Conservation (phyloP, 2,113 vertebrate species). For the Urocolius indicus region DNA sequence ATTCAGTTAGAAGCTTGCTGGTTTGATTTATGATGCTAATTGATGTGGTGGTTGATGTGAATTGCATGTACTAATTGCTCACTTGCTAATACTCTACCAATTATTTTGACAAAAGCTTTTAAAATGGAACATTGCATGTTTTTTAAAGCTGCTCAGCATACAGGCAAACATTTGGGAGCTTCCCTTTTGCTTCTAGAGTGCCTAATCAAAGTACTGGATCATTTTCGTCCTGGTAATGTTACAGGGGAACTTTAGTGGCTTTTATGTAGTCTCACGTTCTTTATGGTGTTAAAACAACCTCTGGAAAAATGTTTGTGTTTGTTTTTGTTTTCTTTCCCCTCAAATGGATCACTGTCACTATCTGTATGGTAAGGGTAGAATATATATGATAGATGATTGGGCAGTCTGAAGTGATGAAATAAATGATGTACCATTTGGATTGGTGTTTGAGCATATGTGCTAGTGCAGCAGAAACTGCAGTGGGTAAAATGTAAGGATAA, state of each 20-base stretch:
- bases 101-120: neutral
- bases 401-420: neutral
- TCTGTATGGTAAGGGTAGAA: neutral
- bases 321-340: rapidly evolving
- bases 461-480: neutral
- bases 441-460: neutral
- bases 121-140: neutral
- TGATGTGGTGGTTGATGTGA: neutral
- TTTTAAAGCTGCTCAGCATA: neutral
- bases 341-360: neutral
- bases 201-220: neutral
- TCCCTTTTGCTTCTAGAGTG: neutral
- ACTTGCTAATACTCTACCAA: neutral
- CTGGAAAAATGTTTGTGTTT: too few species aligned
- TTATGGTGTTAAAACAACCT: neutral
- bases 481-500: neutral
- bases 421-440: neutral
- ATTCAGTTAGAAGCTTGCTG: neutral
- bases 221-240: neutral
- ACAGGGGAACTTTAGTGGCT: neutral
- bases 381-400: rapidly evolving
- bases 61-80: slow-evolving; percentile 20
- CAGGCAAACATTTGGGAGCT: neutral
- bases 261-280: neutral
- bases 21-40: slow-evolving; percentile 33